Evolutionary conservation across 1,140 invertebrate species (phyloP), one percentile per base, ranked within the genome.

Genomic region (Drosophila littoralis): DNA sequence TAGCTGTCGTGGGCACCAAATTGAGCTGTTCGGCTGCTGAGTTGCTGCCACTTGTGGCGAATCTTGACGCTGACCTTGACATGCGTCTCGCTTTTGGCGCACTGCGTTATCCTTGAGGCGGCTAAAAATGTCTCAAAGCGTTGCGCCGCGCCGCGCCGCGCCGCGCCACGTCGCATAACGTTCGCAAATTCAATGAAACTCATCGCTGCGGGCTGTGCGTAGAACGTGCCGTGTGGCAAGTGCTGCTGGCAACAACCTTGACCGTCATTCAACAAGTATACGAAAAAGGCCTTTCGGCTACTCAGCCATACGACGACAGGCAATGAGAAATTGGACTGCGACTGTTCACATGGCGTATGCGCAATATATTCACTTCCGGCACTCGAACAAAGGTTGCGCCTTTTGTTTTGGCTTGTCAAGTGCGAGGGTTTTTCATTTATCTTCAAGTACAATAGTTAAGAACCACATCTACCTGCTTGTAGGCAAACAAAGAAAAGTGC

Each of bases 61-160:
- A 50, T 46, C 75, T 84, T 72, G 80, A 7, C 36, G 67, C 57
- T 89, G 80, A 84, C 84, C 84, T 88, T 84, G 88, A 75, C 55
- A 77, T 72, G 68, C 35, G 75, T 48, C 68, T 52, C 64, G 48
- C 77, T 57, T 70, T 88, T 88, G 84, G 84, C 84, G 84, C 71
- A 57, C 68, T 63, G 50, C 42, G 74, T 57, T 66, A 88, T 89
- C 84, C 84, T 88, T 88, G 84, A 35, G 17, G 10, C 9, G 64
- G 70, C 84, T 84, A 89, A 89, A 83, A 83, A 78, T 75, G 84
- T 80, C 80, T 80, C 77, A 67, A 71, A 74, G 50, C 68, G 61
- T 48, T 40, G 51, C 52, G 36, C 28, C 65, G 45, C 28, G 22
- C 3, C 22, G 22, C 22, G 5, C 22, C 4, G 4, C 17, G 17